Evolutionary conservation across 2,888 invertebrate genomes (phyloP).

Genomic region (Pegoplata infirma): DNA sequence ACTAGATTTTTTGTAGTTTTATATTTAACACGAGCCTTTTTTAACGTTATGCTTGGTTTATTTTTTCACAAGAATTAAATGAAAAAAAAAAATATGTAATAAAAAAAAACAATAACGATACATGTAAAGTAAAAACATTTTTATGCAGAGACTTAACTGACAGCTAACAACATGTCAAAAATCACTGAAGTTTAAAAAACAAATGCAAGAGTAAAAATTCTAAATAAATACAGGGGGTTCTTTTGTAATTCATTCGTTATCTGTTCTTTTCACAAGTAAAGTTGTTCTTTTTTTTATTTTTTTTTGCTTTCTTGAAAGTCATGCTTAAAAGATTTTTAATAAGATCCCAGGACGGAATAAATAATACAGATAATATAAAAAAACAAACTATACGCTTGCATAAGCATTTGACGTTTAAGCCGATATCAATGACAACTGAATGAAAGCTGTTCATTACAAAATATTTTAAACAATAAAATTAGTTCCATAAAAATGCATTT

Average conservation of each 20-base stretch:
- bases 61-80: slow-evolving; percentile 54
- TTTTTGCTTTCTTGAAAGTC: slow-evolving; percentile 35
- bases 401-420: slow-evolving; percentile 61
- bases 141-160: slow-evolving; percentile 60
- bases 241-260: slow-evolving; percentile 12
- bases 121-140: slow-evolving; percentile 43
- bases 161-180: slow-evolving; percentile 63
- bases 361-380: too few species aligned
- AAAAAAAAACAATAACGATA: slow-evolving; percentile 22
- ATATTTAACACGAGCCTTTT: slow-evolving; percentile 45
- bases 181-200: slow-evolving; percentile 63
- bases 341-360: slow-evolving; percentile 20
- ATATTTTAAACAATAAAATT: slow-evolving; percentile 52
- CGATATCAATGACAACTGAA: slow-evolving; percentile 62
- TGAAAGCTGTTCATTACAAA: slow-evolving; percentile 57
- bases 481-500: slow-evolving; percentile 62
- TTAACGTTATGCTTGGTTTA: slow-evolving; percentile 45
- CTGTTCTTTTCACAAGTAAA: not conserved
- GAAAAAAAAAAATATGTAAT: slow-evolving; percentile 27
- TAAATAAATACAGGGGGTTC: slow-evolving; percentile 22
- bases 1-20: slow-evolving; percentile 1
- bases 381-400: slow-evolving; percentile 42
- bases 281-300: slow-evolving; percentile 5
- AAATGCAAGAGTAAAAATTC: slow-evolving; percentile 37
- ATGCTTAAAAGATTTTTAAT: slow-evolving; percentile 49